Percentiles rank a stretch among this genome's conserved stretches.
These are phyloP conservation scores for Syngnathus rostellatus DNA, from an alignment of 2,797 vertebrate species.

Conservation along the genomic window DNA sequence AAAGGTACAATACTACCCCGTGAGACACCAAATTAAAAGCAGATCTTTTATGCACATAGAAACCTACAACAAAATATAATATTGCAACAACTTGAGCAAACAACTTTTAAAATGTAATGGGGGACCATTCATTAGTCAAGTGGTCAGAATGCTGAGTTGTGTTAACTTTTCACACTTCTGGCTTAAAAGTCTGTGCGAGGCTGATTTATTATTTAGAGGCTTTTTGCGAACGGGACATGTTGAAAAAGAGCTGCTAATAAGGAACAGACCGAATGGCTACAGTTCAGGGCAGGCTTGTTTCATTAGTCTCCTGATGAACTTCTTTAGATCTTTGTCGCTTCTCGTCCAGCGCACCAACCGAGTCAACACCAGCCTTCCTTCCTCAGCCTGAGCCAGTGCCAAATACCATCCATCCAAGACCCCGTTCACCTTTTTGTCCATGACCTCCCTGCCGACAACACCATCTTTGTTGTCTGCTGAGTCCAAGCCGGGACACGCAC, in stretches of 20 bases:
- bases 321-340: slow-evolving; percentile 70
- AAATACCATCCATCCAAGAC: slow-evolving; percentile 46
- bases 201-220: neutral
- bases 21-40: neutral
- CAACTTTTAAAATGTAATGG: neutral
- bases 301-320: slow-evolving; percentile 65
- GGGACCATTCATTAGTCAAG: neutral
- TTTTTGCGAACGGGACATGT: neutral
- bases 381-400: slow-evolving; percentile 57
- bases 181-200: neutral
- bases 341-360: slow-evolving; percentile 67
- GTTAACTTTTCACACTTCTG: slow-evolving; percentile 3
- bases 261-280: slow-evolving; percentile 5
- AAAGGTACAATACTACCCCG: neutral
- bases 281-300: slow-evolving; percentile 60
- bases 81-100: neutral
- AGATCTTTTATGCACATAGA: neutral
- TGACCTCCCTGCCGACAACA: slow-evolving; percentile 10
- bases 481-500: slow-evolving; percentile 67
- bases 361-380: slow-evolving; percentile 64
- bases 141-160: neutral
- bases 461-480: slow-evolving; percentile 20
- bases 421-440: slow-evolving; percentile 19
- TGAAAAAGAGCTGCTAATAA: neutral
- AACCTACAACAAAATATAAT: neutral